These are phyloP conservation scores for Hermetia illucens DNA, from an alignment of 1,140 invertebrate species.

Conservation along the genomic window DNA sequence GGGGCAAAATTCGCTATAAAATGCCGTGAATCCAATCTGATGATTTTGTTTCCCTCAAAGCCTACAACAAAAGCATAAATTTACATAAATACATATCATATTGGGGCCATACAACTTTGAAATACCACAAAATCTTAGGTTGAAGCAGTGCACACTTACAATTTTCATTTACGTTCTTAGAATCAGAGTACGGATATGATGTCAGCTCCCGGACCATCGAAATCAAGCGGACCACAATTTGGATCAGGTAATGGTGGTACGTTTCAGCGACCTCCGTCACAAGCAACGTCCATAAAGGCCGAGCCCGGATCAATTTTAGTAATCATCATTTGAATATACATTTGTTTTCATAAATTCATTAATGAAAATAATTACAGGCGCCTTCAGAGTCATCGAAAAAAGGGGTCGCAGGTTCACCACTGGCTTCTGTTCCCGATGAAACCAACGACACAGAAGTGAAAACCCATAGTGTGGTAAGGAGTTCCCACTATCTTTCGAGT, in stretches of 20 bases:
- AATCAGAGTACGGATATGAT: background rate
- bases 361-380: conserved; percentile 11
- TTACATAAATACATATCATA: too few relatives aligned
- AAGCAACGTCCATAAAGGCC: conserved; percentile 44
- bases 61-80: too few relatives aligned
- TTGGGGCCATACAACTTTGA: too few relatives aligned
- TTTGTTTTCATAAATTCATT: background rate
- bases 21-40: too few relatives aligned
- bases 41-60: too few relatives aligned
- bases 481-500: background rate
- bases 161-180: background rate
- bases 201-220: background rate
- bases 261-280: conserved; percentile 35
- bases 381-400: conserved; percentile 43
- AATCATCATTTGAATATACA: conserved; percentile 4
- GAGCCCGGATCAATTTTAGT: conserved; percentile 40
- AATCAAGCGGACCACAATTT: background rate
- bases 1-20: too few relatives aligned
- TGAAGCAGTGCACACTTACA: background rate
- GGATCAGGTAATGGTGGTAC: conserved; percentile 17
- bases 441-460: conserved; percentile 11
- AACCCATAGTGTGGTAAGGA: conserved; percentile 7
- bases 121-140: background rate
- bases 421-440: conserved; percentile 22
- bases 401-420: conserved; percentile 30